Evolutionary conservation across 1,140 invertebrate species (phyloP).

Genomic region (Drosophila punjabiensis): DNA sequence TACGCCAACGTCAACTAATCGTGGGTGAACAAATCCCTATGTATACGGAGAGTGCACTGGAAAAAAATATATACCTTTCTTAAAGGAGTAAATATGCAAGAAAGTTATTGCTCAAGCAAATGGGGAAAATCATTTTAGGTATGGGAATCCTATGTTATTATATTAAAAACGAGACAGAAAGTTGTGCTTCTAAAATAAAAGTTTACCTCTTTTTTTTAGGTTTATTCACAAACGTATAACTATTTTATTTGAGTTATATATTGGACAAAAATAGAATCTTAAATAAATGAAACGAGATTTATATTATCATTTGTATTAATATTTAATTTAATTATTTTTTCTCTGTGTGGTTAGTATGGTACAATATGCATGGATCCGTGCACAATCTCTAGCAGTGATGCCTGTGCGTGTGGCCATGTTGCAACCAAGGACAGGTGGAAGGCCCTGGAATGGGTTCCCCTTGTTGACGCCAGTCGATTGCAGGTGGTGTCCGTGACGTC

Average conservation of each 20-base stretch:
- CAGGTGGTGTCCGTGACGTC: slow-evolving; percentile 40
- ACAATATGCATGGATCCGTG: slow-evolving; percentile 22
- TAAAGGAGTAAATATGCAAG: not conserved
- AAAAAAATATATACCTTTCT: not conserved
- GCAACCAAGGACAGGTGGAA: slow-evolving; percentile 31
- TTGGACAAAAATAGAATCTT: not conserved
- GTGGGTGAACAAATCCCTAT: slow-evolving; percentile 78
- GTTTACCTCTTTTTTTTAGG: no score
- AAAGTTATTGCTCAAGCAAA: not conserved
- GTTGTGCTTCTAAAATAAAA: no score
- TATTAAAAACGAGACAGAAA: not conserved
- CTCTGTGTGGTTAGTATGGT: not conserved
- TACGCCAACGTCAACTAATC: slow-evolving; percentile 79
- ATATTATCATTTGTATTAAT: no score
- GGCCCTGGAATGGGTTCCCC: slow-evolving; percentile 1
- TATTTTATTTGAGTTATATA: no score
- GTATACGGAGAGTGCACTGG: slow-evolving; percentile 73
- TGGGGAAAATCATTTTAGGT: not conserved
- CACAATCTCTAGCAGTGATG: slow-evolving; percentile 75
- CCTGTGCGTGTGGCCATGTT: slow-evolving; percentile 33
- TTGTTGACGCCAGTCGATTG: slow-evolving; percentile 61
- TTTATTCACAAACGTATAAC: no score
- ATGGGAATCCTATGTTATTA: not conserved
- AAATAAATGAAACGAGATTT: not conserved
- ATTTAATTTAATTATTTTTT: not conserved